Conservation (phyloP, 2,888 invertebrate species). For the Euzophera pinguis region DNA sequence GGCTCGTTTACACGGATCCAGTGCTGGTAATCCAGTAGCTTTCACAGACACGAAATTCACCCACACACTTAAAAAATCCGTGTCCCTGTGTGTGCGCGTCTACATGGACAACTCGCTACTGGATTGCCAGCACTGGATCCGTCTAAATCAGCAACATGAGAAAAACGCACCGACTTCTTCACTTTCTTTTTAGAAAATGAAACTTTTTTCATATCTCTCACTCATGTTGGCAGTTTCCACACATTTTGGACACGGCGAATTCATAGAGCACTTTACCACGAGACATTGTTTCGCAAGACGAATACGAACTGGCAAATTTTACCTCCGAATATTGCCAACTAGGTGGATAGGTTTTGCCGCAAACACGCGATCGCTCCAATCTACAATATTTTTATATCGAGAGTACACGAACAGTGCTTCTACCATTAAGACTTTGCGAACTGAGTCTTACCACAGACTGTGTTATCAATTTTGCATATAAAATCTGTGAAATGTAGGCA, state of each 20-base stretch:
- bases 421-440: no score
- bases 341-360: constrained; percentile 66
- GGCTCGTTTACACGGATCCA: no score
- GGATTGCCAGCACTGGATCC: no score
- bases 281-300: constrained; percentile 61
- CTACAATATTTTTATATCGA: constrained; percentile 42
- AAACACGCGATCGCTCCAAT: constrained; percentile 64
- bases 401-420: constrained; percentile 35
- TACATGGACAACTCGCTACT: no score
- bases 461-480: no score
- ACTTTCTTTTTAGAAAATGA: constrained; percentile 58
- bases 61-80: no score
- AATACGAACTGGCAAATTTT: constrained; percentile 56
- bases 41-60: no score
- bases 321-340: constrained; percentile 61
- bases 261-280: constrained; percentile 33
- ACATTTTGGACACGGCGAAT: constrained; percentile 18
- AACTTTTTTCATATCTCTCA: constrained; percentile 47
- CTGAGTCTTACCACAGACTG: no score
- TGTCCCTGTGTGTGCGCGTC: no score
- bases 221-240: constrained; percentile 8
- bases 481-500: no score
- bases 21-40: no score
- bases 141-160: constrained; percentile 16
- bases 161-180: constrained; percentile 59